phyloP scores from a whole-genome alignment of 92 coral and sea anemone species.

The Palythoa grandis region DNA sequence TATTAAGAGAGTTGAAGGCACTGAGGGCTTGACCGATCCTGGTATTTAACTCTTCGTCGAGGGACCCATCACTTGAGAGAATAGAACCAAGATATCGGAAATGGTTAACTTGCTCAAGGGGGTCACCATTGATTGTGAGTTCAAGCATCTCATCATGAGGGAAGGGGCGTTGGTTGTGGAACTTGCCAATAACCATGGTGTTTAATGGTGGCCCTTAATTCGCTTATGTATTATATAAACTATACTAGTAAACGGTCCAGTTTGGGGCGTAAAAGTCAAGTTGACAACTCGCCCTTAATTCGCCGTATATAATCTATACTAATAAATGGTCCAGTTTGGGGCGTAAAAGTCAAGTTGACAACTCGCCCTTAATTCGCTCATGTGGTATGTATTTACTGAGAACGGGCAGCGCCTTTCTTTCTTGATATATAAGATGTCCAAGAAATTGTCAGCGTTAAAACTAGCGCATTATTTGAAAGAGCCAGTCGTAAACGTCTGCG shows the following conservation, averaged over 20 bases:
- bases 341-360: background rate
- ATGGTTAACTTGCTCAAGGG: no score
- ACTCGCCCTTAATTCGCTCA: no score
- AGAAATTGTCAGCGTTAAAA: background rate
- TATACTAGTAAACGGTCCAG: background rate
- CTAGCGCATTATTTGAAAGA: background rate
- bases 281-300: background rate
- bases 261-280: background rate
- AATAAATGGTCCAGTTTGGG: background rate
- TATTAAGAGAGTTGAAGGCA: no score
- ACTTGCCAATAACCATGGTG: no score
- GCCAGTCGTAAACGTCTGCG: background rate
- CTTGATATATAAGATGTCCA: background rate
- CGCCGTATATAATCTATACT: background rate
- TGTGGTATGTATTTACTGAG: background rate
- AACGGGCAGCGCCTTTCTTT: background rate
- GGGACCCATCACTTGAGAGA: no score
- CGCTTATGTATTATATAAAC: background rate
- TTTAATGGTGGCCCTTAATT: no score
- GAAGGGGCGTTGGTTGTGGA: no score
- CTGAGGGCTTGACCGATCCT: no score
- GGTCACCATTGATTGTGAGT: no score
- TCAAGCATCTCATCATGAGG: no score
- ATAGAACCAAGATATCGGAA: no score
- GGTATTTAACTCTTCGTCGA: no score